Conservation (phyloP, 2,113 vertebrate species). For the Protomyctophum bolini region DNA sequence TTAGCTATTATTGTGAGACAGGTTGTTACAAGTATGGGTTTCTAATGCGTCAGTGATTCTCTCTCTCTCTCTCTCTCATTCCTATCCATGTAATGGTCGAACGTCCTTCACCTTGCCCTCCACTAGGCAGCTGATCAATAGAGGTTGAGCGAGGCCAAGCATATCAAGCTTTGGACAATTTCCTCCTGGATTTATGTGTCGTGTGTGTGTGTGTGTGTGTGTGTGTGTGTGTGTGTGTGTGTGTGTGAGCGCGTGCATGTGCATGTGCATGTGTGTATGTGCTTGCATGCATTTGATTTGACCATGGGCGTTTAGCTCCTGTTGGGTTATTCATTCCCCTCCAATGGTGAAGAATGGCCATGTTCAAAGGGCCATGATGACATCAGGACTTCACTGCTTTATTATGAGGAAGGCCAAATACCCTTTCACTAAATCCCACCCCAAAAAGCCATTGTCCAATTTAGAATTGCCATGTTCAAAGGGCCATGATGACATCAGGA, state of each 20-base stretch:
- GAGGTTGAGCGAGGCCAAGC: background rate
- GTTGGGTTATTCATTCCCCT: too few relatives aligned
- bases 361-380: background rate
- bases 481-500: background rate
- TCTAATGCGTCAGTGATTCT: too few relatives aligned
- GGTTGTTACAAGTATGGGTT: too few relatives aligned
- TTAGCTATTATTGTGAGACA: too few relatives aligned
- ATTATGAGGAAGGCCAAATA: too few relatives aligned
- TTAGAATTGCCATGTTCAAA: background rate
- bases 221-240: background rate
- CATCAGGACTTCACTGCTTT: background rate
- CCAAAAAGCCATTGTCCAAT: too few relatives aligned
- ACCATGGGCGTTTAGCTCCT: background rate
- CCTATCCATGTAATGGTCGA: too few relatives aligned
- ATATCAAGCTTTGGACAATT: background rate
- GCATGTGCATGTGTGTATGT: background rate
- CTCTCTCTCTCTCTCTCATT: too few relatives aligned
- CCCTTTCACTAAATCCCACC: too few relatives aligned
- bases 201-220: background rate
- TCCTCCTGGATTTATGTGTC: background rate
- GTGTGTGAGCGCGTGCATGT: conserved; percentile 3
- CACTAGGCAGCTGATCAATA: too few relatives aligned
- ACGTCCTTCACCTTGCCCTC: too few relatives aligned
- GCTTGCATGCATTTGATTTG: background rate
- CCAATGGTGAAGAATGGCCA: conserved; percentile 6